Conservation (phyloP, 2,797 vertebrate species). For the Nyctalus aviator region DNA sequence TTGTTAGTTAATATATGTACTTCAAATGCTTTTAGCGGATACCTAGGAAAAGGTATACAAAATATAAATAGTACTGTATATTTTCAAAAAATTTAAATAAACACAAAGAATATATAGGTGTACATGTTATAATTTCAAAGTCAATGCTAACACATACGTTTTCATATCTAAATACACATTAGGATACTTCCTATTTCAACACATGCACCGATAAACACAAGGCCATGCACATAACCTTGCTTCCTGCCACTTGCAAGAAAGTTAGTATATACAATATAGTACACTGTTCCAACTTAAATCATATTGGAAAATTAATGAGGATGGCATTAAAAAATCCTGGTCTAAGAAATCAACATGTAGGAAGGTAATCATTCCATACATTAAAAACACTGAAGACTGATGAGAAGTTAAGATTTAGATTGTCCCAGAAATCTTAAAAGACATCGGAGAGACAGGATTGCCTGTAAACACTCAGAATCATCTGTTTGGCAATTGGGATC, state of each 20-base stretch:
- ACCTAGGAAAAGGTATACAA: conserved; percentile 89
- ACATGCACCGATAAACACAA: conserved; percentile 89
- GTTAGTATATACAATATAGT: conserved; percentile 90
- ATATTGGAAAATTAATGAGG: conserved; percentile 79
- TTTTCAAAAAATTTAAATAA: conserved; percentile 88
- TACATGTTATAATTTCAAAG: conserved; percentile 87
- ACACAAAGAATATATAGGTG: conserved; percentile 86
- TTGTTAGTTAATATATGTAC: conserved; percentile 80
- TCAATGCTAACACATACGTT: conserved; percentile 86
- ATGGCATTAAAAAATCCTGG: conserved; percentile 80
- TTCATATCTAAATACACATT: conserved; percentile 87
- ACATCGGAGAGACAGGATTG: conserved; percentile 74
- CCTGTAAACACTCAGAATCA: conserved; percentile 77
- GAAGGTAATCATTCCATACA: conserved; percentile 77
- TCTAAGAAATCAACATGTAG: conserved; percentile 75
- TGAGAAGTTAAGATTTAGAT: conserved; percentile 84
- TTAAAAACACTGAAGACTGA: conserved; percentile 92
- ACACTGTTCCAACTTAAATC: conserved; percentile 87
- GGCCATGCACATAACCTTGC: conserved; percentile 88
- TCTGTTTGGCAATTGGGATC: conserved; percentile 60
- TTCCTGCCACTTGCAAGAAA: conserved; percentile 86
- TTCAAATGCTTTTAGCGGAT: conserved; percentile 85
- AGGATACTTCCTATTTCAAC: conserved; percentile 84
- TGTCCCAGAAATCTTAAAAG: conserved; percentile 76
- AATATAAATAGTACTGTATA: conserved; percentile 88